Evolutionary conservation across 2,888 invertebrate genomes (phyloP).

Genomic region (Drosophila maculinotata): DNA sequence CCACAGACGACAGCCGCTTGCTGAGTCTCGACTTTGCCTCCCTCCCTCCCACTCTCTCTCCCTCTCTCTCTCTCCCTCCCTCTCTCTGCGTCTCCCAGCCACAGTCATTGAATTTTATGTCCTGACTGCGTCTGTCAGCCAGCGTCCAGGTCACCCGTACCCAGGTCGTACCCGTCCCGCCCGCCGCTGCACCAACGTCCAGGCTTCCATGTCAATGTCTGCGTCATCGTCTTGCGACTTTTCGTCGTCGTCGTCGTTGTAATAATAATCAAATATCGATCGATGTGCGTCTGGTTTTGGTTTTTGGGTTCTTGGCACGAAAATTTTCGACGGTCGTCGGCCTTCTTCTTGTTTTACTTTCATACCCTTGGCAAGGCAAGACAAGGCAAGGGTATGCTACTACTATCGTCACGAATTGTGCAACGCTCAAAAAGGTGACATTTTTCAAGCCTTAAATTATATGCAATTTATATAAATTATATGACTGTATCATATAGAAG

Average conservation of each 20-base stretch:
- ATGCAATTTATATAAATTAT: too few relatives aligned
- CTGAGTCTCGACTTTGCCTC: conserved; percentile 3
- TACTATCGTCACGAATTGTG: too few relatives aligned
- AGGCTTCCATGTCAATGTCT: conserved; percentile 41
- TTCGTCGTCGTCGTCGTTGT: conserved; percentile 35
- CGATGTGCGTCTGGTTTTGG: conserved; percentile 80
- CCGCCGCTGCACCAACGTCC: conserved; percentile 16
- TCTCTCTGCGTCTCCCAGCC: conserved; percentile 2
- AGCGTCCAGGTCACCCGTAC: too few relatives aligned
- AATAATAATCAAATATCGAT: conserved; percentile 84
- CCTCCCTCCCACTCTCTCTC: neutral
- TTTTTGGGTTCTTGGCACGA: conserved; percentile 60
- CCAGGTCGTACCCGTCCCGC: too few relatives aligned
- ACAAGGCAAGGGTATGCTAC: too few relatives aligned
- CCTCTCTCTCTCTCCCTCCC: neutral
- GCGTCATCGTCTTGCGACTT: conserved; percentile 62
- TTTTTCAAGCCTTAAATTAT: too few relatives aligned
- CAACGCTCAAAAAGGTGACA: neutral
- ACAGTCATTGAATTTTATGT: conserved; percentile 55
- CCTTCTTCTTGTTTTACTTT: conserved; percentile 31
- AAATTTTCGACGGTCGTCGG: conserved; percentile 64
- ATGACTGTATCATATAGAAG: too few relatives aligned
- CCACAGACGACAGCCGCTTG: conserved; percentile 31
- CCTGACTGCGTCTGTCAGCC: conserved; percentile 43
- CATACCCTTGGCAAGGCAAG: conserved; percentile 2